Evolutionary conservation across 2,113 vertebrate species (phyloP), one percentile per base, ranked within the genome.

Genomic region (Pluvialis apricaria): DNA sequence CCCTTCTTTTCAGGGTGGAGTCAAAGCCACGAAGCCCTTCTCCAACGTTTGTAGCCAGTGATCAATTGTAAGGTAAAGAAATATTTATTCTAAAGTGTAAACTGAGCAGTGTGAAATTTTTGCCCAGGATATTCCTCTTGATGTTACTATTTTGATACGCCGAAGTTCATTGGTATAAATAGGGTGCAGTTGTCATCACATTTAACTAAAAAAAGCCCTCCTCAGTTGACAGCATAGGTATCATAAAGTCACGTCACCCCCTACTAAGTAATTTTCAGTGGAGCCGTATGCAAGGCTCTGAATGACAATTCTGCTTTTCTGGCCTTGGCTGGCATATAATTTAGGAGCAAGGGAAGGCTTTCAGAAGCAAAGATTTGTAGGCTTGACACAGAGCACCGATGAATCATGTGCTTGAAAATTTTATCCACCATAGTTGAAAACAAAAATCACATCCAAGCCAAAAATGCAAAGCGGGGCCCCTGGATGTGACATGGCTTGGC

Each of bases 121-220:
- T 95, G 83, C 87, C 70, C 6, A 36, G 96, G 92, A 78, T 95
- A 92, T 93, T 88, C 91, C 94, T 96, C 91, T 96, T 57, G 96
- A 91, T 44, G 95, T 92, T 94, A 94, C 97, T 96, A 97, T 97
- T 98, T 85, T 86, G 77, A 98, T 97, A 93, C 4, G 51, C 72
- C 64, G 96, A 97, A 94, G 95, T 97, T 75, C 96, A 84, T 44
- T 22, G 71, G 82, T 98, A 97, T 98, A 97, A 98, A 98, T 98
- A 98, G 97, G 94, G 94, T 49, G 65, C 97, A 98, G 97, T 97
- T 98, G 98, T 84, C 92, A 79, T 76, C 85, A 89, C 88, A 87
- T 94, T 90, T 98, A 92, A 97, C 86, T 76, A 65, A 72, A 77
- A 91, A 87, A 92, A 93, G 94, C 84, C 76, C 80, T 95, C 82